Evolutionary conservation across 2,113 vertebrate genomes (phyloP).

Genomic region (Mastomys coucha): DNA sequence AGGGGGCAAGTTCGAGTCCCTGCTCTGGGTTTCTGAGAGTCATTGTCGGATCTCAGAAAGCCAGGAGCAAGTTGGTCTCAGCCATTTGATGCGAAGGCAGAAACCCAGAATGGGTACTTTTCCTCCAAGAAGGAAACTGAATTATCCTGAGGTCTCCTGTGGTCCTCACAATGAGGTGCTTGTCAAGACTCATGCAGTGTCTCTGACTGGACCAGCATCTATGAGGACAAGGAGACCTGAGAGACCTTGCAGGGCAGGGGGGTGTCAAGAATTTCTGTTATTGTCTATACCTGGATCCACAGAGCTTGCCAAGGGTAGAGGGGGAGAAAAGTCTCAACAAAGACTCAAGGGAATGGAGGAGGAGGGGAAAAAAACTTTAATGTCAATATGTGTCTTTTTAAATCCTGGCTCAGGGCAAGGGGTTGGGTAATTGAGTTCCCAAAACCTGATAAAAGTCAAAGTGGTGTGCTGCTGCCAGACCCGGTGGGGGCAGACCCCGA

Average conservation of each 20-base stretch:
- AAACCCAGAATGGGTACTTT: neutral
- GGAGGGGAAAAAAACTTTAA: neutral
- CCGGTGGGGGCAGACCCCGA: constrained; percentile 82
- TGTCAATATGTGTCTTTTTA: neutral
- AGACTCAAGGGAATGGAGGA: constrained; percentile 64
- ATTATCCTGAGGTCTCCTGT: neutral
- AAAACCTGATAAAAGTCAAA: constrained; percentile 79
- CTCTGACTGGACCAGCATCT: neutral
- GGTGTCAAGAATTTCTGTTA: constrained; percentile 79
- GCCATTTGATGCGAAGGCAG: neutral
- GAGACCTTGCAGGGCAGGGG: neutral
- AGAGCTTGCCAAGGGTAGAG: constrained; percentile 50
- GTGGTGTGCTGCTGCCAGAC: constrained; percentile 72
- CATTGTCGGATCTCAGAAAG: neutral
- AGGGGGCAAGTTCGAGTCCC: neutral
- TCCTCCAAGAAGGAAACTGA: neutral
- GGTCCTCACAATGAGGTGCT: neutral
- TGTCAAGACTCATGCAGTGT: neutral
- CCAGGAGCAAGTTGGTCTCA: neutral
- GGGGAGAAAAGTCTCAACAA: constrained; percentile 54
- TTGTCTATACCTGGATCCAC: constrained; percentile 71
- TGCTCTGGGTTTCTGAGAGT: neutral
- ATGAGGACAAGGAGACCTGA: neutral
- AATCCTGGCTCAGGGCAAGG: constrained; percentile 49
- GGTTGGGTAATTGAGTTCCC: constrained; percentile 37